Base-by-base conservation (phyloP, 2,888 invertebrate species). In the Lepidocyrtoides sp. region DNA sequence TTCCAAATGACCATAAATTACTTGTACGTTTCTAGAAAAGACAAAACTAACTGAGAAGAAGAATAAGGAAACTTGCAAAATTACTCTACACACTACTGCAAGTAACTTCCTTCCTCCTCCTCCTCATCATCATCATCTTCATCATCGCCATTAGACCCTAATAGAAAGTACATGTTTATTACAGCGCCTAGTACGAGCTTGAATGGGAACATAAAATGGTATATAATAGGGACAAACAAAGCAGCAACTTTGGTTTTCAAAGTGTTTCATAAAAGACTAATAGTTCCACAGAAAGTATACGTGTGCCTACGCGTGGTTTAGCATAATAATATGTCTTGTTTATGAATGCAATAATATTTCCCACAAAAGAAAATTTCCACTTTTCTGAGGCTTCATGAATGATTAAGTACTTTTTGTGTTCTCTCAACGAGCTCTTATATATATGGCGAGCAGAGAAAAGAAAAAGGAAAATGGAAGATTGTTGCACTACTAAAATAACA, bases 331-430 rank as follows among this genome's bases (percentile, higher is more conserved):
- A 32, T 69, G 69, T 54, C 69, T 72, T 85, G 72, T 85, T 85
- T 85, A 85, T 85, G 72, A 72, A 72, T 72, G 72, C 72, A 85
- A 85, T 85, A 69, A 72, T 66, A 83, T 85, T 72, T 85, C 41
- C 20, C 3, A 54, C 54, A 54, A 69, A 72, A 72, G 72, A 20
- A 48, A 63, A 41, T 82, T 85, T 72, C 72, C 54, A 48, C 54
- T 69, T 85, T 85, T 48, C 63, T 63, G 23, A n/a, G 26, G 66
- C 48, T 79, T 79, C 57, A 63, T 82, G 63, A 82, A 82, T 57
- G 82, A 82, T 82, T 82, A 82, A 82, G 82, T 82, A 82, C 82
- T 82, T 82, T 57, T 81, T 41, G n/a, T 63, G 60, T 63, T 60
- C 82, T 32, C 41, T 60, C 60, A 79, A 79, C 41, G 8, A 63